Evolutionary conservation across 2,797 vertebrate genomes (phyloP), one percentile per base, ranked within the genome.

Genomic region (Enteromius trimaculatus): DNA sequence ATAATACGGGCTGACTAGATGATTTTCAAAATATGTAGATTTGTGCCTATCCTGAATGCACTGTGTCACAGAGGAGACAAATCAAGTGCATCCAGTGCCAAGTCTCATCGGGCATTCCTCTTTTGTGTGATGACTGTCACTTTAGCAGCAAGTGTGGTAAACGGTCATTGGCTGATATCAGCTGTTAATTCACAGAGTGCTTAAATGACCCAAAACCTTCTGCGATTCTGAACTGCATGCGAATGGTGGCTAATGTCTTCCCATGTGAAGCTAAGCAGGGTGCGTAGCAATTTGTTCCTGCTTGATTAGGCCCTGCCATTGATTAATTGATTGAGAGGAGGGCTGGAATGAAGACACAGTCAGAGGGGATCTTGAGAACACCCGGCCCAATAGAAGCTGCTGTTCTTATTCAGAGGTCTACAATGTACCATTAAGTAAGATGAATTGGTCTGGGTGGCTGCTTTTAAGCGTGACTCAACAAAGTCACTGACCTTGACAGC

Each of bases 251-350:
- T 81, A 80, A 88, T 89, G 89, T 88, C 85, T 83, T 85, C 0
- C 23, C 89, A 87, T 90, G 92, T 88, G 89, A 92, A 95, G 92
- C 89, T 88, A 87, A 84, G 90, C 84, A 90, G 93, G 92, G 87
- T 65, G 86, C 77, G 78, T 0, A 16, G 86, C 92, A 31, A 88
- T 91, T 89, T 86, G 68, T 89, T 91, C 89, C 87, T 84, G 31
- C 85, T 87, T 93, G 91, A 89, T 94, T 93, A 91, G 90, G 75
- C 86, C 86, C 78, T 88, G 92, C 92, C 92, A 94, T 86, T 93
- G 93, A 94, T 93, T 93, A 93, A 93, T 92, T 93, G 91, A 90
- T 90, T 84, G 89, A 90, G 91, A 90, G 89, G 87, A 88, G 82
- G 88, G 91, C 94, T 94, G 89, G 89, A 92, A 93, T 92, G 90